phyloP scores from a whole-genome alignment of 2,888 invertebrate species.

The Apamea monoglypha region DNA sequence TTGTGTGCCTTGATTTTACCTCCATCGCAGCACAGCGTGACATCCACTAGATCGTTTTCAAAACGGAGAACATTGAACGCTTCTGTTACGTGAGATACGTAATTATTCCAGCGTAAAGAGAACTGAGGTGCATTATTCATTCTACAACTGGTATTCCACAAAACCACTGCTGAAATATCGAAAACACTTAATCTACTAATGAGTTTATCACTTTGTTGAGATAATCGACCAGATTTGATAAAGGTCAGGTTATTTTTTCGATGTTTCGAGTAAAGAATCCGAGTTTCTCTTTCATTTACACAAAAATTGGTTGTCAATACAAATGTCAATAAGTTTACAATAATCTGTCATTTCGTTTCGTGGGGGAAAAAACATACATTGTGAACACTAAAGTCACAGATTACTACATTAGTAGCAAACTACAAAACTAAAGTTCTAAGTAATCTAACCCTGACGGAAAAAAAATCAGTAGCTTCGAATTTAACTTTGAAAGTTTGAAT shows the following conservation, averaged over 20 bases:
- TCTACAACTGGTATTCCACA: slow-evolving; percentile 60
- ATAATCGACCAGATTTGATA: slow-evolving; percentile 52
- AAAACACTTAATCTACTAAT: slow-evolving; percentile 35
- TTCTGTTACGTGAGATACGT: slow-evolving; percentile 94
- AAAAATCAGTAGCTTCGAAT: background rate
- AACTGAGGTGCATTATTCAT: slow-evolving; percentile 94
- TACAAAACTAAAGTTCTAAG: background rate
- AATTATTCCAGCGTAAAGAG: slow-evolving; percentile 96
- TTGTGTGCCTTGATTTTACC: slow-evolving; percentile 96
- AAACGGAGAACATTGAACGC: slow-evolving; percentile 94
- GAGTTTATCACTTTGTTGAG: slow-evolving; percentile 53
- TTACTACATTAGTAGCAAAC: no score
- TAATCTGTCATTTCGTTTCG: slow-evolving; percentile 17
- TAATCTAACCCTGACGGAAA: background rate
- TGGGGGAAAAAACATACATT: slow-evolving; percentile 1
- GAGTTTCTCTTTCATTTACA: slow-evolving; percentile 63
- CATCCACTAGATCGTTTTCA: slow-evolving; percentile 94
- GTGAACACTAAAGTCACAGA: background rate
- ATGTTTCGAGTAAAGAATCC: slow-evolving; percentile 32
- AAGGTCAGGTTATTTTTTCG: slow-evolving; percentile 44
- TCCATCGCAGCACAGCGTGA: slow-evolving; percentile 96
- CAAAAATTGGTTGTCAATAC: slow-evolving; percentile 51
- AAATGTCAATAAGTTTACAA: slow-evolving; percentile 46
- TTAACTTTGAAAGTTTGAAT: background rate
- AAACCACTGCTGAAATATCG: slow-evolving; percentile 32